Percentiles rank a stretch among this genome's conserved stretches.
These are phyloP conservation scores for Lathronympha strigana DNA, from an alignment of 2,888 invertebrate genomes.

Conservation along the genomic window DNA sequence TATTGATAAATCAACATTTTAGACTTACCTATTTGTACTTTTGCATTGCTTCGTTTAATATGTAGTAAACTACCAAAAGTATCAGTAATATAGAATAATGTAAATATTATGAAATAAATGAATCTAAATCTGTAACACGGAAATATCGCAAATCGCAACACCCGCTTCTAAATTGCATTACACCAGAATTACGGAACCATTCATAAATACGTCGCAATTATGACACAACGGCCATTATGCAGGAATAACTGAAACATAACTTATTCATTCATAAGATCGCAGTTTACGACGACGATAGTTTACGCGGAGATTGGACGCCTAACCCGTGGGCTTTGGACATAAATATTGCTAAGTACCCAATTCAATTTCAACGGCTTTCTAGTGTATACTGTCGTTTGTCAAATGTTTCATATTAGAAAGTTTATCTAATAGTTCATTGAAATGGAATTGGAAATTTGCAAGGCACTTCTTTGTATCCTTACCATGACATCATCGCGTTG, in stretches of 20 bases:
- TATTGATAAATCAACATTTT: no score
- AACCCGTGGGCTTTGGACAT: conserved; percentile 41
- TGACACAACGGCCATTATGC: conserved; percentile 36
- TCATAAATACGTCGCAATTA: conserved; percentile 41
- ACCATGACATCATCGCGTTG: not conserved
- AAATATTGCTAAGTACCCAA: conserved; percentile 39
- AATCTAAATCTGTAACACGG: not conserved
- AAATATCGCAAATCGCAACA: conserved; percentile 29
- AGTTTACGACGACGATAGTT: conserved; percentile 36
- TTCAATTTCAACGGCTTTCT: conserved; percentile 37
- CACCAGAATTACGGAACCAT: conserved; percentile 32
- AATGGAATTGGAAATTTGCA: not conserved
- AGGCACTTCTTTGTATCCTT: not conserved
- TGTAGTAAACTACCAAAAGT: not conserved
- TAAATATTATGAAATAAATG: no score
- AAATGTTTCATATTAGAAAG: conserved; percentile 15
- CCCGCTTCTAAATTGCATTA: conserved; percentile 25
- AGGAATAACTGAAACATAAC: conserved; percentile 39
- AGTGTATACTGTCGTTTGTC: conserved; percentile 29
- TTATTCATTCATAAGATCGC: conserved; percentile 41
- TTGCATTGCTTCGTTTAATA: not conserved
- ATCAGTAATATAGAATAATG: no score
- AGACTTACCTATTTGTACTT: not conserved
- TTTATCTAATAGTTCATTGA: not conserved
- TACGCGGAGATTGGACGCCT: conserved; percentile 35